Percentiles rank a stretch among this genome's conserved stretches.
Conservation (phyloP, 2,797 vertebrate species). For the Tragopan temminckii region DNA sequence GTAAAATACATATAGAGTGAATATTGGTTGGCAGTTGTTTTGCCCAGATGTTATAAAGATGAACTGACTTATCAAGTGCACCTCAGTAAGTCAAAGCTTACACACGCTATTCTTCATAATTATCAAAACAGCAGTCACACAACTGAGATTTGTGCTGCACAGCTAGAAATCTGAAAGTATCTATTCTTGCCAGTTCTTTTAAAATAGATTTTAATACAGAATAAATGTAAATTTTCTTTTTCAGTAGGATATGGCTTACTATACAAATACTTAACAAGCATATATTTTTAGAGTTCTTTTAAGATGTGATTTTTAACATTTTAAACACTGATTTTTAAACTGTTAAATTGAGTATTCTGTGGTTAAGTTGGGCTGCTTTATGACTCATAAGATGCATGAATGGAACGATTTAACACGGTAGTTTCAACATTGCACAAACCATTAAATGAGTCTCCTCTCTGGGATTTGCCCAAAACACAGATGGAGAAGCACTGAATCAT, state of each 20-base stretch:
- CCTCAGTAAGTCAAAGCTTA: neutral
- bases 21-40: neutral
- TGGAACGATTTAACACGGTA: neutral
- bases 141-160: neutral
- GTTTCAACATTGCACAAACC: neutral
- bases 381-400: neutral
- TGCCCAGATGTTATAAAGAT: neutral
- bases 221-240: neutral
- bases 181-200: neutral
- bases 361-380: neutral
- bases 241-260: neutral
- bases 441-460: neutral
- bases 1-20: neutral
- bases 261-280: neutral
- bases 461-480: neutral
- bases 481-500: neutral
- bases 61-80: neutral
- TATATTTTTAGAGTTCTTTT: neutral
- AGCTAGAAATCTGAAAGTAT: neutral
- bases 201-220: neutral
- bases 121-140: neutral
- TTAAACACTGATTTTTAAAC: neutral
- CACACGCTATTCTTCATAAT: neutral
- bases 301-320: neutral
- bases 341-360: neutral